A percentile compares a stretch with the other conserved stretches of the same genome.
phyloP scores from a whole-genome alignment of 1,140 invertebrate species.

The Panagrolaimus sp. region DNA sequence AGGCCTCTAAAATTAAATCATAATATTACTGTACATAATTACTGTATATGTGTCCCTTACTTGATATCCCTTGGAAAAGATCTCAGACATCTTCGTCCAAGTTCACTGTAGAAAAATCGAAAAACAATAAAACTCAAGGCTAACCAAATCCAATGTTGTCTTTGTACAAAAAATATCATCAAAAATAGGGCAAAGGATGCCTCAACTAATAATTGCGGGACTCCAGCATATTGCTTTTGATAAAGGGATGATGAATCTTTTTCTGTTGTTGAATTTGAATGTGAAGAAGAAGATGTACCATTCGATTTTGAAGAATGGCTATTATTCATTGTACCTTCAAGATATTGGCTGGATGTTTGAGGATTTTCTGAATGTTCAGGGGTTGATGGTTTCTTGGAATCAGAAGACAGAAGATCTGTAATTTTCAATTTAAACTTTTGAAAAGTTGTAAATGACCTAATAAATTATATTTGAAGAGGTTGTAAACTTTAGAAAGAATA shows the following conservation, averaged over 20 bases:
- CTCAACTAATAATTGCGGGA: not conserved
- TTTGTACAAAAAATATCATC: not conserved
- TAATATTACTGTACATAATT: not conserved
- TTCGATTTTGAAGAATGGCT: not conserved
- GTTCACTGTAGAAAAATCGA: conserved; percentile 13
- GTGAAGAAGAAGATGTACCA: conserved; percentile 6
- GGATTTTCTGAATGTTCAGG: too few relatives aligned
- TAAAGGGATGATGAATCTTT: not conserved
- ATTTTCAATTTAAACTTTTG: too few relatives aligned
- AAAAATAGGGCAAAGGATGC: conserved; percentile 1
- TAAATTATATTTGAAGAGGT: too few relatives aligned
- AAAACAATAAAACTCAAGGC: not conserved
- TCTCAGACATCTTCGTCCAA: not conserved
- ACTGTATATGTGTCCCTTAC: not conserved
- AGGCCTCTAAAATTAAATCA: not conserved
- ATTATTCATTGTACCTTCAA: too few relatives aligned
- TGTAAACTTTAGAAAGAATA: too few relatives aligned
- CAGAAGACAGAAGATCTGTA: too few relatives aligned
- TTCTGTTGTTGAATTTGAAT: not conserved
- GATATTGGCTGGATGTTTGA: too few relatives aligned
- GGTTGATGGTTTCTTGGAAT: too few relatives aligned
- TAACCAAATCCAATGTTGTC: conserved; percentile 13
- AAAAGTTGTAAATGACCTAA: too few relatives aligned
- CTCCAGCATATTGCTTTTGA: not conserved
- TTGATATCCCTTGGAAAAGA: not conserved